A percentile compares a stretch with the other conserved stretches of the same genome.
phyloP scores from a whole-genome alignment of 2,888 invertebrate genomes.

The Drosophila quinaria region DNA sequence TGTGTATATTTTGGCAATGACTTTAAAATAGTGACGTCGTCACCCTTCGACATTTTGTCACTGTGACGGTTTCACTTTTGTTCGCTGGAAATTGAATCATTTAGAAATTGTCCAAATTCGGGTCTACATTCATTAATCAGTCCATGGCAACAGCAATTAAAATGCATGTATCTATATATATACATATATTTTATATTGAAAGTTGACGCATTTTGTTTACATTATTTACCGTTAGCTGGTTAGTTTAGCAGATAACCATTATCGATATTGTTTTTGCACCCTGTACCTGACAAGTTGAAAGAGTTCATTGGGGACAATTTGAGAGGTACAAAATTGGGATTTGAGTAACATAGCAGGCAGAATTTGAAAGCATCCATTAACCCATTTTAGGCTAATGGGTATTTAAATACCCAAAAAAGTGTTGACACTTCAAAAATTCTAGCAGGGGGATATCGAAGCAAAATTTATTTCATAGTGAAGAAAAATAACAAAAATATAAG shows the following conservation, averaged over 20 bases:
- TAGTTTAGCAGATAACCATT: slow-evolving; percentile 52
- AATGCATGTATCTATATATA: neutral
- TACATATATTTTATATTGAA: neutral
- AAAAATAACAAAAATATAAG: too few relatives aligned
- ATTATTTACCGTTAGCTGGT: slow-evolving; percentile 54
- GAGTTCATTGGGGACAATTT: neutral
- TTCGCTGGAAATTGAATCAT: slow-evolving; percentile 59
- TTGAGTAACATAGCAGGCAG: too few relatives aligned
- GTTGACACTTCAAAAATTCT: too few relatives aligned
- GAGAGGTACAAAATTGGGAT: neutral
- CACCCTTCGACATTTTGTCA: neutral
- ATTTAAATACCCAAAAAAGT: too few relatives aligned
- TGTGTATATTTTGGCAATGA: neutral
- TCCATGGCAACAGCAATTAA: slow-evolving; percentile 41
- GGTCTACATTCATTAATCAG: slow-evolving; percentile 14
- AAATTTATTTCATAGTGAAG: too few relatives aligned
- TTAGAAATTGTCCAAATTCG: slow-evolving; percentile 8
- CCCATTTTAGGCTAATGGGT: too few relatives aligned
- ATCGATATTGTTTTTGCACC: slow-evolving; percentile 51
- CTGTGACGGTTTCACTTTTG: slow-evolving; percentile 66
- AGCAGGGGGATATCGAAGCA: too few relatives aligned
- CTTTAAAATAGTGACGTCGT: slow-evolving; percentile 16
- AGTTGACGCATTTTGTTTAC: slow-evolving; percentile 46
- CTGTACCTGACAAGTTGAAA: neutral
- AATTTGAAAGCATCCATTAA: too few relatives aligned